Evolutionary conservation across 2,888 invertebrate species (phyloP), one percentile per base, ranked within the genome.

Genomic region (Latrodectus elegans): DNA sequence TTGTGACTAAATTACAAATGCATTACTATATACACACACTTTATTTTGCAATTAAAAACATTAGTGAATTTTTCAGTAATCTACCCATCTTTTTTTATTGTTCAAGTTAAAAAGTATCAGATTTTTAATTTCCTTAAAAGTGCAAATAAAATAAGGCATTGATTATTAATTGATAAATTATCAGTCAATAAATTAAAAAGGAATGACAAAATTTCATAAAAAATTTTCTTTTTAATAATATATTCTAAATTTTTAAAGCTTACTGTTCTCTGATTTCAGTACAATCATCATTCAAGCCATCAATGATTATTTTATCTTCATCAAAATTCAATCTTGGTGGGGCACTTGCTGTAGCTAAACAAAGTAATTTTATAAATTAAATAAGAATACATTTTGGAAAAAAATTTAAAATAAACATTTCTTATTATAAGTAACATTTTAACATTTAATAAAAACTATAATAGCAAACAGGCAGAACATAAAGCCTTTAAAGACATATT

Each of bases 271-370:
- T 93, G 11, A 93, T 89, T 49, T 93, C 91, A 22, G 92, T 91
- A 80, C 92, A 92, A 84, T 92, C 91, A 22, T 92, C 93, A 77
- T 91, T 90, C 14, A 92, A 91, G 90, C 93, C 93, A 91, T 94
- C 94, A 68, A 94, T 91, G 60, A 94, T 92, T 51, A 94, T 93
- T 90, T 94, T 94, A 91, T 94, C 94, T 87, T 94, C 93, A 88
- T 94, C 93, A 3, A 94, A 87, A 65, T 87, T 87, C 51, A 87
- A 53, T 26, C 86, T 71, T 11, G 86, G 86, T 22, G 86, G 86
- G 49, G 86, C 86, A 77, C 86, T 87, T 10, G 86, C 86, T 67
- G 86, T 87, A 14, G 81, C 86, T 87, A 12, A 12, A 65, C 10
- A n/a, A 15, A 60, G n/a, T 60, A 60, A 60, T 11, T 6, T 15